phyloP scores from a whole-genome alignment of 2,888 invertebrate genomes.

The Drosophila setosimentum region DNA sequence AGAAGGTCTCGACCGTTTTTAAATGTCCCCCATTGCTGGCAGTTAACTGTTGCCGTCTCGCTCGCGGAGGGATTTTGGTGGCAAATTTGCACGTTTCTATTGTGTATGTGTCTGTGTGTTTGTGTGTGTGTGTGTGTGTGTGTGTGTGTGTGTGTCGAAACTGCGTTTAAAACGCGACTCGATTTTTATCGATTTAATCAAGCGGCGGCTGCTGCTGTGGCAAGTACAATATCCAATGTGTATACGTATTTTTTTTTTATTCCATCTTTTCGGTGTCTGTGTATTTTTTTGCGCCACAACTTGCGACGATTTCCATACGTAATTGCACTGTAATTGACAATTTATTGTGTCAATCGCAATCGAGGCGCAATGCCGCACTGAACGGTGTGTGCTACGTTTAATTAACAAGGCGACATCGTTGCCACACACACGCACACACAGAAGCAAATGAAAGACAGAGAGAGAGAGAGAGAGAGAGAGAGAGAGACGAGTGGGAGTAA shows the following conservation, averaged over 20 bases:
- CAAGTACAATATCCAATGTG: constrained; percentile 32
- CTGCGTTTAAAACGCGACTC: constrained; percentile 71
- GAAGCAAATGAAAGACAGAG: background rate
- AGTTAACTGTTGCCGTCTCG: constrained; percentile 4
- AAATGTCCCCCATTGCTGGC: constrained; percentile 34
- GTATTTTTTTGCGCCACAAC: constrained; percentile 33
- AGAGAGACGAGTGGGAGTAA: background rate
- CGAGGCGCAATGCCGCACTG: constrained; percentile 70
- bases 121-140: constrained; percentile 5
- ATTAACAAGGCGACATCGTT: constrained; percentile 77
- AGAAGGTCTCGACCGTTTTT: constrained; percentile 66
- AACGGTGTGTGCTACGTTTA: constrained; percentile 73
- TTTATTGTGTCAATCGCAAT: constrained; percentile 82
- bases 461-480: background rate
- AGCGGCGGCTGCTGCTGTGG: constrained; percentile 51
- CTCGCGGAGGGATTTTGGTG: constrained; percentile 20
- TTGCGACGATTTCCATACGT: constrained; percentile 77
- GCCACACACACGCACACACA: constrained; percentile 43
- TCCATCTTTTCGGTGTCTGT: constrained; percentile 24
- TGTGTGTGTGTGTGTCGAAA: constrained; percentile 42
- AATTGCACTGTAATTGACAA: constrained; percentile 82
- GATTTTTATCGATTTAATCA: constrained; percentile 81
- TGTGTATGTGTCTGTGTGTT: constrained; percentile 62
- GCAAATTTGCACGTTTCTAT: constrained; percentile 76
- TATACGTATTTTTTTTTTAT: constrained; percentile 9